Evolutionary conservation across 2,888 invertebrate genomes (phyloP), one percentile per base, ranked within the genome.

Genomic region (Phortica magna): DNA sequence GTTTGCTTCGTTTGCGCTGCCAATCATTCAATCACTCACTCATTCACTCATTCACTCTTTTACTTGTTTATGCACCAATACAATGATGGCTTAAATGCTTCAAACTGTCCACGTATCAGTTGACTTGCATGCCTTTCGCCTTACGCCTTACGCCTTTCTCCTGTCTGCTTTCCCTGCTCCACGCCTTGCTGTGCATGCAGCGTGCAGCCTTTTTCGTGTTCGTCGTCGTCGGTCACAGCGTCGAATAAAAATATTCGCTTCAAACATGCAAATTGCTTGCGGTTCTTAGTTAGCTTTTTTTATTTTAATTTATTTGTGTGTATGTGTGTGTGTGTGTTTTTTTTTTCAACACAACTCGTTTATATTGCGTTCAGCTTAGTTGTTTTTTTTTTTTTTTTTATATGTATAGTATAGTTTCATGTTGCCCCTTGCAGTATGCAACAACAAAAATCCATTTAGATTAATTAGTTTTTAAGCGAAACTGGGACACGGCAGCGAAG

Each of bases 221-320:
- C 19, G 9, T 80, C 19, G 9, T 80, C 79, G 79, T 79, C 53
- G 10, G 65, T 65, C 39, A 41, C 41, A 41, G 14, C 41, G 41
- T 39, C 65, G 41, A 14, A n/a, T 17, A 67, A 42, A 68, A 68
- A 68, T 68, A 77, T 68, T 74, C 74, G 74, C 83, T 86, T 85
- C 84, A 85, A 85, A 85, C 85, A 85, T 85, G 85, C 85, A 85
- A 85, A 85, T 85, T 85, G 85, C 87, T 86, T 85, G 85, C 82
- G 85, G 85, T 85, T 85, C 83, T 83, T 83, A 84, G 85, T 85
- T 85, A 81, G 84, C 85, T 85, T 81, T 86, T 84, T 84, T 86
- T 85, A 74, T 57, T 75, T 41, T 31, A 31, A 31, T 31, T 31
- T 31, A 31, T 31, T 2, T 31, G 31, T 72, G 9, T 59, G 39